These are phyloP conservation scores for Cantharis rustica DNA, from an alignment of 2,888 invertebrate genomes.

Conservation along the genomic window DNA sequence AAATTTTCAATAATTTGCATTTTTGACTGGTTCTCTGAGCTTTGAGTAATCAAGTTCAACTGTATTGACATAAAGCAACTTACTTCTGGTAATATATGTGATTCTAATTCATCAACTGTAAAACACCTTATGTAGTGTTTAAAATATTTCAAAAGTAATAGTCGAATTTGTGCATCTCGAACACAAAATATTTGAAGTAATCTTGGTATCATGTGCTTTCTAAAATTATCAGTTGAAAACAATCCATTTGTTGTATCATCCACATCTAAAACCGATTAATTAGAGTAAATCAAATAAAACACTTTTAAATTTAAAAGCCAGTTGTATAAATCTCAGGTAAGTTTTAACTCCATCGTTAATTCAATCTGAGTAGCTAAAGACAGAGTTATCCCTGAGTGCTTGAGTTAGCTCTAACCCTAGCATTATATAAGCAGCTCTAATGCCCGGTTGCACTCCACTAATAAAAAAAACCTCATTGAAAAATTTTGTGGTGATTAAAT, in stretches of 20 bases:
- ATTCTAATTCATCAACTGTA: conserved; percentile 74
- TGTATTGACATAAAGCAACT: neutral
- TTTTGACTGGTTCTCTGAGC: neutral
- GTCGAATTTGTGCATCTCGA: conserved; percentile 81
- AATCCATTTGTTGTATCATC: conserved; percentile 59
- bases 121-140: conserved; percentile 75
- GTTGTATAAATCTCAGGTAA: no score
- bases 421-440: no score
- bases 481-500: no score
- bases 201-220: conserved; percentile 75
- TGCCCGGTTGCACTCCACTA: no score
- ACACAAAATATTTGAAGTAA: conserved; percentile 82
- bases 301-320: no score
- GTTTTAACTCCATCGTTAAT: no score
- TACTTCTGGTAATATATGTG: conserved; percentile 83
- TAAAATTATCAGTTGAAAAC: conserved; percentile 72
- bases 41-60: no score
- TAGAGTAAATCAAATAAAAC: neutral
- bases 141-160: conserved; percentile 79
- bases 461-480: no score
- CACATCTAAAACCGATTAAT: conserved; percentile 35
- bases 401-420: no score
- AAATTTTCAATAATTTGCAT: neutral
- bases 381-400: no score
- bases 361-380: no score